phyloP scores from a whole-genome alignment of 1,140 invertebrate genomes.

The Cepaea nemoralis region DNA sequence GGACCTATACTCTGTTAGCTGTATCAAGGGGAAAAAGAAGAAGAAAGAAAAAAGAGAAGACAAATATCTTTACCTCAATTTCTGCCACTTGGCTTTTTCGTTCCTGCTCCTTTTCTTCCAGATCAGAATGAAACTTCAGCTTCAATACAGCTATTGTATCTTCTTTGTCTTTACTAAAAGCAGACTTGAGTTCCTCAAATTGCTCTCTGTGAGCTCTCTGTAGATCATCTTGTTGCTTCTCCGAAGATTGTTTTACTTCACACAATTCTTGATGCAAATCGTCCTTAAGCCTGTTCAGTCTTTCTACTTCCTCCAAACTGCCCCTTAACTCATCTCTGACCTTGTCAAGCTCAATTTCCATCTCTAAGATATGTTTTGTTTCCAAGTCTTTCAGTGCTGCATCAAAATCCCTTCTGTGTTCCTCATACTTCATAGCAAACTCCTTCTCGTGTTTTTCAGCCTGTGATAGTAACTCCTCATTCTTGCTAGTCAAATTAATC shows the following conservation, averaged over 20 bases:
- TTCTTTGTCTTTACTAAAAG: conserved; percentile 18
- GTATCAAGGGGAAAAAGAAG: too few species aligned
- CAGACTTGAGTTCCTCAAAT: neutral
- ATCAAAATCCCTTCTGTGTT: conserved; percentile 44
- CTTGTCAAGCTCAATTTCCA: conserved; percentile 48
- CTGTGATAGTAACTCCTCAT: conserved; percentile 33
- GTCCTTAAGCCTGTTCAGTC: conserved; percentile 37
- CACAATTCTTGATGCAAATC: conserved; percentile 23
- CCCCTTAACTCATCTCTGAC: conserved; percentile 72
- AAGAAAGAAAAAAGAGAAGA: neutral
- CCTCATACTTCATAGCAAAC: conserved; percentile 30
- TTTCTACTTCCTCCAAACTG: conserved; percentile 44
- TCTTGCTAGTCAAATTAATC: conserved; percentile 33
- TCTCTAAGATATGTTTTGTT: conserved; percentile 42
- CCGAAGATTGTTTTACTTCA: neutral
- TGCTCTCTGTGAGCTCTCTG: neutral
- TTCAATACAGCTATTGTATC: neutral
- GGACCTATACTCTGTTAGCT: too few species aligned
- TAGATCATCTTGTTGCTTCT: conserved; percentile 34
- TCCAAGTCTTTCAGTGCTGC: conserved; percentile 43
- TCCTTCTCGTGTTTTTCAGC: neutral
- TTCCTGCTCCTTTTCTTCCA: conserved; percentile 76
- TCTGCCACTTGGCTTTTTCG: conserved; percentile 49
- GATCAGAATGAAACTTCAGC: conserved; percentile 45
- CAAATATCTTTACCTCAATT: conserved; percentile 68